Evolutionary conservation across 23 tunicate species (phyloP).

Genomic region (Trididemnum nubilum): DNA sequence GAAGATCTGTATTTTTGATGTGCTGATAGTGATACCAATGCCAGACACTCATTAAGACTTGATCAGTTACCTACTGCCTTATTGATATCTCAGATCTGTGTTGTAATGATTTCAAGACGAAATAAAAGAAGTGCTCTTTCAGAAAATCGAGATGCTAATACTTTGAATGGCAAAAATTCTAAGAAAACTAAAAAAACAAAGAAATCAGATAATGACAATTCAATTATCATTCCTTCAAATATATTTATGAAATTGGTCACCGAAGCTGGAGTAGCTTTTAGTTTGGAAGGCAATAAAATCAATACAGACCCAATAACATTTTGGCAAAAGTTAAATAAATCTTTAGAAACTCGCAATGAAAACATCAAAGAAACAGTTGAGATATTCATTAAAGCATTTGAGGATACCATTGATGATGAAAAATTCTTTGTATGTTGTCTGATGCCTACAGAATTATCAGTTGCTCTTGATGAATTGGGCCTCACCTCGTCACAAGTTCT

Average conservation of each 20-base stretch:
- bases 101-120: neutral
- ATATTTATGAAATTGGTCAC: slow-evolving; percentile 6
- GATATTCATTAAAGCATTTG: neutral
- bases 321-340: slow-evolving; percentile 10
- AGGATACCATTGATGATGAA: slow-evolving; percentile 45
- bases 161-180: neutral
- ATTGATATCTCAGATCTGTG: too few species aligned
- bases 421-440: slow-evolving; percentile 37
- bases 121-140: slow-evolving; percentile 1
- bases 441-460: slow-evolving; percentile 39
- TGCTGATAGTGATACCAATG: too few species aligned
- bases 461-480: slow-evolving; percentile 18
- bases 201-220: neutral
- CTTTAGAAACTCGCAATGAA: neutral
- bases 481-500: slow-evolving; percentile 34
- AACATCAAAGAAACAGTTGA: slow-evolving; percentile 21
- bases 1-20: too few species aligned
- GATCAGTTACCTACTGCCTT: too few species aligned
- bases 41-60: too few species aligned
- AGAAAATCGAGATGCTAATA: neutral
- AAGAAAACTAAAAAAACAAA: neutral
- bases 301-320: slow-evolving; percentile 1
- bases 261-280: slow-evolving; percentile 25
- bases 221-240: slow-evolving; percentile 4
- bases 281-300: slow-evolving; percentile 16